These are phyloP conservation scores for Pristionchus entomophagus DNA, from an alignment of 2,888 invertebrate species.

Conservation along the genomic window DNA sequence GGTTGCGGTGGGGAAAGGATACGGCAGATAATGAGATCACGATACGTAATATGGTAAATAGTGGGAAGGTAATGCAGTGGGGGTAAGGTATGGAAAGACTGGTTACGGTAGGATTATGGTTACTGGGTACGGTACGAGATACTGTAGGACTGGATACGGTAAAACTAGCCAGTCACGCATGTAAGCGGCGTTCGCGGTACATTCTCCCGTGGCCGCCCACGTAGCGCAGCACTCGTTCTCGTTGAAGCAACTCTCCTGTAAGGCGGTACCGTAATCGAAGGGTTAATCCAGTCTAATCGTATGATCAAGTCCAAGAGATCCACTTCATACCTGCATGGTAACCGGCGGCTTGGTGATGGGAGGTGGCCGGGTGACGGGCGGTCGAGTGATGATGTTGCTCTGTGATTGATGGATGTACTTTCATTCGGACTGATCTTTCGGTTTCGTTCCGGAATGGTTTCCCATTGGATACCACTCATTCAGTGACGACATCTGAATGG, in stretches of 20 bases:
- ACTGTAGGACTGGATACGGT: not conserved
- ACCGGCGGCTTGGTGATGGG: not conserved
- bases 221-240: conserved; percentile 50
- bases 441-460: too few relatives aligned
- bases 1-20: too few relatives aligned
- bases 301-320: too few relatives aligned
- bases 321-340: too few relatives aligned
- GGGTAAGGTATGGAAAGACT: too few relatives aligned
- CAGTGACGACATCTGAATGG: too few relatives aligned
- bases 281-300: too few relatives aligned
- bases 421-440: not conserved
- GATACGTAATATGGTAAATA: too few relatives aligned
- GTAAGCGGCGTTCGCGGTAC: conserved; percentile 43
- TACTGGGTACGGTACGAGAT: not conserved
- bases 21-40: too few relatives aligned
- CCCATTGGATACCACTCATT: too few relatives aligned
- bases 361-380: not conserved
- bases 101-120: too few relatives aligned
- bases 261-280: not conserved
- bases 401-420: not conserved
- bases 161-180: conserved; percentile 49
- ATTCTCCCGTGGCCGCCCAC: conserved; percentile 47
- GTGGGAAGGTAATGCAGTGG: too few relatives aligned
- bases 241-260: conserved; percentile 50
- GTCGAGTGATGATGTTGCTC: not conserved